Percentiles rank a stretch among this genome's conserved stretches.
These are phyloP conservation scores for Tetranychus piercei DNA, from an alignment of 2,888 invertebrate genomes.

Conservation along the genomic window DNA sequence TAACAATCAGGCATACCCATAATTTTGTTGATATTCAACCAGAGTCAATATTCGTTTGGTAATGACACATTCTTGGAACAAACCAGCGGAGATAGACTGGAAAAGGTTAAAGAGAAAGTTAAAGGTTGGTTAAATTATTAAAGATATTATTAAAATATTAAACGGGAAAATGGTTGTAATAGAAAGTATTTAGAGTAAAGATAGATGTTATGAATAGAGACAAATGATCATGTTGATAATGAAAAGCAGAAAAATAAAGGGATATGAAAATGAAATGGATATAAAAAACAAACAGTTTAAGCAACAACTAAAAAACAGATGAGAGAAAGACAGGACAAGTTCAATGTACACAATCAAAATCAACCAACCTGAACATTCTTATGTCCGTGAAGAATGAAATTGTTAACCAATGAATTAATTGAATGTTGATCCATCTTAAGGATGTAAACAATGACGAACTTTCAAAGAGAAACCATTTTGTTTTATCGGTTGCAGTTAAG, in stretches of 20 bases:
- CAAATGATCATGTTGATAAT: background rate
- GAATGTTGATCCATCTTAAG: background rate
- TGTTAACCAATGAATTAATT: background rate
- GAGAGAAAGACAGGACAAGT: background rate
- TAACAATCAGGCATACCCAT: conserved; percentile 30
- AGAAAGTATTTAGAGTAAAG: background rate
- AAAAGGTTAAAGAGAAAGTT: background rate
- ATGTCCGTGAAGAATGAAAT: background rate
- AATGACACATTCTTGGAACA: conserved; percentile 36
- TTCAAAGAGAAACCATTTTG: background rate
- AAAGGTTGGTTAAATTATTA: background rate
- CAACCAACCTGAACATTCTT: conserved; percentile 1
- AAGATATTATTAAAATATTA: background rate
- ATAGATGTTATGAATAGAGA: background rate
- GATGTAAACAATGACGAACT: background rate
- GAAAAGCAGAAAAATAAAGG: background rate
- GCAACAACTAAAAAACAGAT: background rate
- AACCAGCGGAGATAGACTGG: conserved; percentile 33
- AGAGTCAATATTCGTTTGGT: conserved; percentile 42
- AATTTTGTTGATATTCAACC: conserved; percentile 36
- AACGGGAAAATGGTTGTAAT: background rate
- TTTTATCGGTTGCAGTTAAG: too few species aligned
- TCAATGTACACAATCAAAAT: background rate
- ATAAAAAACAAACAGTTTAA: background rate
- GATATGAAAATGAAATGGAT: background rate